phyloP scores from a whole-genome alignment of 2,888 invertebrate species.

The Hemaris fuciformis region DNA sequence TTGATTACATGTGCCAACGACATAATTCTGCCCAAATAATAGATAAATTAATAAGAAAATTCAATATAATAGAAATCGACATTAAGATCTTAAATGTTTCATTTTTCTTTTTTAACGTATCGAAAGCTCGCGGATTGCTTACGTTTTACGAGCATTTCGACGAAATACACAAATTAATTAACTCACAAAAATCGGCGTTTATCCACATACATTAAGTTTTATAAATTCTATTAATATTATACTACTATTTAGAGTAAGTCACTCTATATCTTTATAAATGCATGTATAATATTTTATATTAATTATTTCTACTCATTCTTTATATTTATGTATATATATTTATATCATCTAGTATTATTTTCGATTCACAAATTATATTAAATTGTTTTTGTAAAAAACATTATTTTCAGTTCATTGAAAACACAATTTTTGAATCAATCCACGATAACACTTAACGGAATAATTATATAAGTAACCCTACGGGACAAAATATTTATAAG shows the following conservation, averaged over 20 bases:
- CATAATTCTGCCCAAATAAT: not conserved
- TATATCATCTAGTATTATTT: not conserved
- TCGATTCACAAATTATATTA: not conserved
- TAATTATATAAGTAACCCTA: not conserved
- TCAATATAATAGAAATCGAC: not conserved
- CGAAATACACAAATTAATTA: too few relatives aligned
- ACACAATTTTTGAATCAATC: too few relatives aligned
- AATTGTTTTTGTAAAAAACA: not conserved
- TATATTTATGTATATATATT: too few relatives aligned
- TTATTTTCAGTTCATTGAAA: not conserved
- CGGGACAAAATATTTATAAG: not conserved
- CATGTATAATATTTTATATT: not conserved
- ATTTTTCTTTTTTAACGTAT: not conserved
- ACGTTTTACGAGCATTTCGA: not conserved
- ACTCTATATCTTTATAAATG: not conserved
- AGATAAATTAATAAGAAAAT: not conserved
- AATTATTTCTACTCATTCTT: not conserved
- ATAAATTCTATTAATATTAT: not conserved
- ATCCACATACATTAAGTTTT: not conserved
- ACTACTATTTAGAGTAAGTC: not conserved
- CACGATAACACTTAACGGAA: not conserved
- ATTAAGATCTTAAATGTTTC: not conserved
- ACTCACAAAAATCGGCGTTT: not conserved
- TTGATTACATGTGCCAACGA: not conserved
- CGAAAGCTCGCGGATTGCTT: not conserved